A percentile compares a stretch with the other conserved stretches of the same genome.
Conservation (phyloP, 2,113 vertebrate species). For the Rhegmatorhina hoffmannsi region DNA sequence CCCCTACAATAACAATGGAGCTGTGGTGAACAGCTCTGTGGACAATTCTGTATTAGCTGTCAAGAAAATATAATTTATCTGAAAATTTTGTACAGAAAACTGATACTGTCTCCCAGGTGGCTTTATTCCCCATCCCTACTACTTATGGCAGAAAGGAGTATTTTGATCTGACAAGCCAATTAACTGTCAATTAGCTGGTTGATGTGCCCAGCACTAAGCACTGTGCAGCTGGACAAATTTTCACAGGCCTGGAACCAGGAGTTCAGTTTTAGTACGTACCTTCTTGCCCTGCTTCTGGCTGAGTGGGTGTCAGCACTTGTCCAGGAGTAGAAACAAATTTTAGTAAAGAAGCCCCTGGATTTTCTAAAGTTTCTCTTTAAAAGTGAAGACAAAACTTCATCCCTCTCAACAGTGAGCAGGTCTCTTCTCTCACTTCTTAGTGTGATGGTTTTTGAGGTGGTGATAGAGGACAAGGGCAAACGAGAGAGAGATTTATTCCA, state of each 20-base stretch:
- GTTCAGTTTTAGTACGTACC: background rate
- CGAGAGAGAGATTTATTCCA: background rate
- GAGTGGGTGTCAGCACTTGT: background rate
- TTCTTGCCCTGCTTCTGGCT: background rate
- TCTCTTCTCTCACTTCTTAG: background rate
- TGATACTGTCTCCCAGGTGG: background rate
- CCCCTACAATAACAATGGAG: background rate
- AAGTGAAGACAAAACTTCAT: background rate
- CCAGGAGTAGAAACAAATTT: background rate
- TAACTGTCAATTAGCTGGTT: background rate
- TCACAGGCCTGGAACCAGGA: background rate
- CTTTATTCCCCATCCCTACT: background rate
- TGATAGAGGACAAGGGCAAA: background rate
- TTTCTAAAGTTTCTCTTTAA: background rate
- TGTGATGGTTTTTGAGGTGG: background rate
- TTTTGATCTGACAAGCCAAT: background rate
- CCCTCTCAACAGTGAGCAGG: background rate
- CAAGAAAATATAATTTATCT: conserved; percentile 4
- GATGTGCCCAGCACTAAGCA: background rate
- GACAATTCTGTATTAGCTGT: background rate
- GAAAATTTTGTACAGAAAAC: background rate
- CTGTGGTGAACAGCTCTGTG: background rate
- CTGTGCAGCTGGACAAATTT: background rate
- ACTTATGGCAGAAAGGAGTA: background rate
- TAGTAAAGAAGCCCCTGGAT: fast-evolving